Base-by-base conservation (phyloP, 2,797 vertebrate species). In the Siniperca scherzeri region DNA sequence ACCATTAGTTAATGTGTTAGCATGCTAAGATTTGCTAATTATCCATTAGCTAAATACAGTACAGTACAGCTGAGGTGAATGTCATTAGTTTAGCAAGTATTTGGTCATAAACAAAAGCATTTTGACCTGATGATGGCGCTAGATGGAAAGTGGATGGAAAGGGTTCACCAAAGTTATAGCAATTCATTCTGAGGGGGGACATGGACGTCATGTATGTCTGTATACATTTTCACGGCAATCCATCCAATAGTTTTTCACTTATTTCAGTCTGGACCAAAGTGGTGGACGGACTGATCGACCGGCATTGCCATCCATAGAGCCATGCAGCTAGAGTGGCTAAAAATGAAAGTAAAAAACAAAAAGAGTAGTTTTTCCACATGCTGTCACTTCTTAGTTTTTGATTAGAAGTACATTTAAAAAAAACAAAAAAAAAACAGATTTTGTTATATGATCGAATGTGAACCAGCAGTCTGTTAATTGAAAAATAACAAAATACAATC, bases 401-500 rank as follows among this genome's bases (percentile, higher is more conserved):
- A n/a, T 48, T 9, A 21, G 27, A 56, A n/a, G 10, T 48, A 22
- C 55, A 50, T 56, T 22, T 30, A 30, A 30, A 30, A 30, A 30
- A 30, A 30, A 27, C 27, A 27, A 27, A n/a, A n/a, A 27, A 38
- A 50, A 59, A 42, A 57, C n/a, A 5, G 53, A 10, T 38, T 38
- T 22, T n/a, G 17, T 21, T 3, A 5, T 0, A 14, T 7, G 17
- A 50, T 13, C 3, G 7, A 22, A 46, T 38, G 14, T 33, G 16
- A 75, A 33, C 7, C 38, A 40, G 19, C 40, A 66, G 16, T 25
- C 33, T 68, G 53, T 65, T 33, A 7, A 27, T 42, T 46, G 48
- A 56, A 42, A 77, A 71, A 72, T 21, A 69, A 72, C 50, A 14
- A 42, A 30, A 44, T 11, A 60, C 38, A 70, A 36, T 3, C 30